Evolutionary conservation across 2,113 vertebrate species (phyloP), one percentile per base, ranked within the genome.

Genomic region (Machaerirhynchus nigripectus): DNA sequence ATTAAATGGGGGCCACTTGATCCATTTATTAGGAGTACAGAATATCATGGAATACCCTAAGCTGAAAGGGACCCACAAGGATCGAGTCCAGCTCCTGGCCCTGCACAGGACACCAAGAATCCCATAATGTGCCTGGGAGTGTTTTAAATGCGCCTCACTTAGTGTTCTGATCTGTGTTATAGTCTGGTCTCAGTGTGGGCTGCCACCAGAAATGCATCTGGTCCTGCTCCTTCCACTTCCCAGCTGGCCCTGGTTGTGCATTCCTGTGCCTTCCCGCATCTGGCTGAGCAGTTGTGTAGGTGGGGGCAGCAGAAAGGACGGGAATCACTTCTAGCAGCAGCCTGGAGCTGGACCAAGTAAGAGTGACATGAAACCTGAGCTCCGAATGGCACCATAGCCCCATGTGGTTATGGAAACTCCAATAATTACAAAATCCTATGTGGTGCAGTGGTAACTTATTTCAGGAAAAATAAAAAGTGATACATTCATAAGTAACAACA

Each of bases 401-500:
- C 7, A 0, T n/a, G 26, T 37, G 33, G 31, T 71, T 42, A 8
- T 35, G 44, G 53, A 37, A 86, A 46, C 2, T 10, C 46, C 22
- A 19, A 7, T 28, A 42, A 59, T 63, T 55, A 30, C 22, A 35
- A 76, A 14, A 64, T 53, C n/a, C 49, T 55, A 1, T 16, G 5
- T 52, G 23, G 11, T 68, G 13, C 28, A 59, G 22, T 46, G 18
- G 17, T n/a, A 27, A 55, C 56, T 64, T 50, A 39, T 52, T 73
- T 52, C 44, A 68, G 71, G 39, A 80, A 44, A 39, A 49, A 21
- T 71, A 28, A 80, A 71, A 83, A 79, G 12, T 4, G 1, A 14
- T 53, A 6, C 0, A 0, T n/a, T 64, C 26, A 1, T 27, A 39
- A 68, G 3, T 64, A 22, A 59, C 15, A 79, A 4, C 17, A 59